Evolutionary conservation across 2,888 invertebrate genomes (phyloP).

Genomic region (Nymphalis polychloros): DNA sequence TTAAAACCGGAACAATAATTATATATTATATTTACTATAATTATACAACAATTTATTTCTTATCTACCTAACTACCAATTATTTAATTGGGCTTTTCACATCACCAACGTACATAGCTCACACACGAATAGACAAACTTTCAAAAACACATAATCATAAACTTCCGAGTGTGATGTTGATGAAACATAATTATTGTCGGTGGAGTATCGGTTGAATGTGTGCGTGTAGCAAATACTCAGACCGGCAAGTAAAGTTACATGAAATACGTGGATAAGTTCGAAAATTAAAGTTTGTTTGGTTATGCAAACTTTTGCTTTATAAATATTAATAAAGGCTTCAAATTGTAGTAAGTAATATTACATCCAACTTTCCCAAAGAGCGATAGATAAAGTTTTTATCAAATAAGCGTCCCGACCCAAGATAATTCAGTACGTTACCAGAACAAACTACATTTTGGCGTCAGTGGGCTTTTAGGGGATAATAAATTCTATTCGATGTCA

Average conservation of each 20-base stretch:
- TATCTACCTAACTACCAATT: too few relatives aligned
- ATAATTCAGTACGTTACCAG: constrained; percentile 15
- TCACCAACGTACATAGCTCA: too few relatives aligned
- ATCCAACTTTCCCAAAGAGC: constrained; percentile 5
- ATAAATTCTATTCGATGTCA: constrained; percentile 37
- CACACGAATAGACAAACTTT: too few relatives aligned
- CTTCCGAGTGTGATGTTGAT: too few relatives aligned
- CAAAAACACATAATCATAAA: too few relatives aligned
- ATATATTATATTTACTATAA: too few relatives aligned
- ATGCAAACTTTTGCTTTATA: constrained; percentile 14
- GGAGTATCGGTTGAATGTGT: too few relatives aligned
- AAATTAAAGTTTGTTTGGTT: constrained; percentile 7
- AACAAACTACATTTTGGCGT: constrained; percentile 13
- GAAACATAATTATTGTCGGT: too few relatives aligned
- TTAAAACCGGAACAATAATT: too few relatives aligned
- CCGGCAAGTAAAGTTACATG: not conserved
- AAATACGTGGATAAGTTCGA: constrained; percentile 5
- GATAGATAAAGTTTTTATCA: constrained; percentile 23
- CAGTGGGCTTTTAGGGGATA: constrained; percentile 2
- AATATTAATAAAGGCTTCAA: constrained; percentile 12
- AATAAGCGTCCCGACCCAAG: constrained; percentile 14
- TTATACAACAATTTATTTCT: too few relatives aligned
- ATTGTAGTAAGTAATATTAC: constrained; percentile 8
- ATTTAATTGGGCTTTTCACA: too few relatives aligned
- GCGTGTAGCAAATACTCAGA: too few relatives aligned